phyloP scores from a whole-genome alignment of 2,797 vertebrate species.

The Periophthalmus magnuspinnatus region DNA sequence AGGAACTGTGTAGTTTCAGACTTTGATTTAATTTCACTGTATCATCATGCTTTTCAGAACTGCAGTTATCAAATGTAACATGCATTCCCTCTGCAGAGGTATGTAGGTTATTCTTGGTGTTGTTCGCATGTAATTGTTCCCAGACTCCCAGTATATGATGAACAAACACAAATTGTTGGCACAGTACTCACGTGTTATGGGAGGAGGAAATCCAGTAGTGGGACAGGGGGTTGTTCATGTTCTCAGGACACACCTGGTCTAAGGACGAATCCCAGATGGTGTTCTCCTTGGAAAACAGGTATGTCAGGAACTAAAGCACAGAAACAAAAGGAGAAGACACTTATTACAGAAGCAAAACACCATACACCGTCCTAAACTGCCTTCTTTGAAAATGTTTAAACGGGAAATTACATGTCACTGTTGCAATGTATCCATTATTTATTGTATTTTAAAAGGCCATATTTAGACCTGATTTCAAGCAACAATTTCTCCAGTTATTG shows the following conservation, averaged over 20 bases:
- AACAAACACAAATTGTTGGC: neutral
- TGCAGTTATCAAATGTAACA: neutral
- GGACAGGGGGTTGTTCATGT: conserved; percentile 96
- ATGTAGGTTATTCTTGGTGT: neutral
- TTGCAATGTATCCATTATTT: too few relatives aligned
- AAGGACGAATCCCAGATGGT: conserved; percentile 89
- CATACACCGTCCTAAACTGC: too few relatives aligned
- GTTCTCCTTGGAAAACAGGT: conserved; percentile 99
- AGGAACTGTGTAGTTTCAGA: neutral
- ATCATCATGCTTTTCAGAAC: neutral
- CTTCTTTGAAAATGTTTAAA: too few relatives aligned
- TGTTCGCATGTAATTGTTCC: neutral
- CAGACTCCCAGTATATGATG: neutral
- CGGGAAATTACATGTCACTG: too few relatives aligned
- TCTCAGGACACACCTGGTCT: conserved; percentile 86
- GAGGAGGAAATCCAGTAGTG: conserved; percentile 99
- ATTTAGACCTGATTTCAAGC: too few relatives aligned
- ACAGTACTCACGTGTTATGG: conserved; percentile 92
- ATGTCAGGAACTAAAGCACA: conserved; percentile 87
- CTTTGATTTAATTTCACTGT: neutral
- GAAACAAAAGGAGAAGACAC: conserved; percentile 4
- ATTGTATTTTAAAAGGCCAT: too few relatives aligned
- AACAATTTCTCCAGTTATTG: neutral
- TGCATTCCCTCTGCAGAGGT: neutral
- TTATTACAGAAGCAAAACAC: neutral